Evolutionary conservation across 2,113 vertebrate species (phyloP).

Genomic region (Lampris megalopsis): DNA sequence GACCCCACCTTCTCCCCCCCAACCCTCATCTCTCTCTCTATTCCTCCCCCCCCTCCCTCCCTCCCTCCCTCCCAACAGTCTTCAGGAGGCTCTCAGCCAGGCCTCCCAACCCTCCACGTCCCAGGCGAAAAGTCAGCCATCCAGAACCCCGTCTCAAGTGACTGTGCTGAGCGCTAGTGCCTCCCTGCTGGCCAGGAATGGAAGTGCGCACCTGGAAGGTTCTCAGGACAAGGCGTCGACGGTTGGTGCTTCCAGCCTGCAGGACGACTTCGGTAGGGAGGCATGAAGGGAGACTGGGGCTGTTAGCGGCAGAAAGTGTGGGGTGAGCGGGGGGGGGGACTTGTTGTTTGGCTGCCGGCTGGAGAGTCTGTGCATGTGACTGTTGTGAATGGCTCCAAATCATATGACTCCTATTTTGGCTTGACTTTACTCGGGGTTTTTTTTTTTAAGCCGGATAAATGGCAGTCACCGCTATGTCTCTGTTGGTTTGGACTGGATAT

Average conservation of each 20-base stretch:
- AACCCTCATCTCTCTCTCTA: constrained; percentile 49
- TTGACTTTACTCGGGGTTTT: background rate
- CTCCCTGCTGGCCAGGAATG: constrained; percentile 99
- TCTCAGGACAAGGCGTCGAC: constrained; percentile 95
- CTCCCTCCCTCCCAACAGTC: constrained; percentile 85
- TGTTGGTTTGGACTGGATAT: constrained; percentile 15
- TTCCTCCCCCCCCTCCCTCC: constrained; percentile 53
- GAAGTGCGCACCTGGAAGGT: constrained; percentile 96
- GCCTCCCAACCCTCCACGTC: constrained; percentile 91
- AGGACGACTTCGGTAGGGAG: constrained; percentile 93
- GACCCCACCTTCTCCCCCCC: constrained; percentile 24
- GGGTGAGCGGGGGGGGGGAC: background rate
- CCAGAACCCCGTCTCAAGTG: constrained; percentile 93
- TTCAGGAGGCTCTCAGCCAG: constrained; percentile 97
- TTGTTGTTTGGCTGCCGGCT: background rate
- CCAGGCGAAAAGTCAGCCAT: constrained; percentile 94
- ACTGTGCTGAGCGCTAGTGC: constrained; percentile 94
- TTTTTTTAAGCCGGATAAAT: background rate
- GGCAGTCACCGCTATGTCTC: background rate
- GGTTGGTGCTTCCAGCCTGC: constrained; percentile 93
- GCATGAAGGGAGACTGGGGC: background rate
- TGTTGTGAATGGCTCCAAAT: background rate
- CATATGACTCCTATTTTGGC: constrained; percentile 1
- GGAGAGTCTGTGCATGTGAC: background rate
- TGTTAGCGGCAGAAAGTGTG: background rate